phyloP scores from a whole-genome alignment of 1,140 invertebrate genomes.

The Brachionus rotundiformis region DNA sequence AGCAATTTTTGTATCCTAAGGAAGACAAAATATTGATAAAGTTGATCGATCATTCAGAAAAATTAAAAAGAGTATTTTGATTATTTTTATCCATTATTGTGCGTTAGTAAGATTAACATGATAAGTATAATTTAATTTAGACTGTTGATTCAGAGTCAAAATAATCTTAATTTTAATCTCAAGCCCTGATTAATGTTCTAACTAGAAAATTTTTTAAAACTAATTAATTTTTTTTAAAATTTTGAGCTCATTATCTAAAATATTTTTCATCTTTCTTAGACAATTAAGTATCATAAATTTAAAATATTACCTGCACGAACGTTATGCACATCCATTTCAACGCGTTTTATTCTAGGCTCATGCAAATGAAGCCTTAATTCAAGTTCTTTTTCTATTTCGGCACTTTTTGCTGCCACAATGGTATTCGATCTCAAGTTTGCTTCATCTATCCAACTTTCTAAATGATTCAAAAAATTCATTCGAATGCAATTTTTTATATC shows the following conservation, averaged over 20 bases:
- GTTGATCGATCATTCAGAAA: too few species aligned
- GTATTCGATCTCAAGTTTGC: constrained; percentile 58
- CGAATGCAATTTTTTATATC: constrained; percentile 56
- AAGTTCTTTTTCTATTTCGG: constrained; percentile 63
- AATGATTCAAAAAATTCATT: constrained; percentile 61
- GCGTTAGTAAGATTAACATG: too few species aligned
- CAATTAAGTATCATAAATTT: not conserved
- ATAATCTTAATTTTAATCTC: too few species aligned
- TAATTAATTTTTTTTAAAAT: too few species aligned
- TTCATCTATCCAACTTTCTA: constrained; percentile 61
- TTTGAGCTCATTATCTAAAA: not conserved
- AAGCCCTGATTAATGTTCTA: too few species aligned
- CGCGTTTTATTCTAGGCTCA: constrained; percentile 59
- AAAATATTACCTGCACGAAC: constrained; percentile 61
- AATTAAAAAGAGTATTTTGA: too few species aligned
- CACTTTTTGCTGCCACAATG: constrained; percentile 61
- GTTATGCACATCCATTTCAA: constrained; percentile 63
- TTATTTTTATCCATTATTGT: too few species aligned
- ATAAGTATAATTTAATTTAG: too few species aligned
- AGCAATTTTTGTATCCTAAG: too few species aligned
- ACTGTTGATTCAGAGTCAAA: too few species aligned
- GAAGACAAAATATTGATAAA: too few species aligned
- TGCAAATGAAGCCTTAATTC: constrained; percentile 63
- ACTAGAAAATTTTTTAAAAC: too few species aligned
- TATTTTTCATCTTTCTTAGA: not conserved